Evolutionary conservation across 2,113 vertebrate species (phyloP).

Genomic region (Colossoma macropomum): DNA sequence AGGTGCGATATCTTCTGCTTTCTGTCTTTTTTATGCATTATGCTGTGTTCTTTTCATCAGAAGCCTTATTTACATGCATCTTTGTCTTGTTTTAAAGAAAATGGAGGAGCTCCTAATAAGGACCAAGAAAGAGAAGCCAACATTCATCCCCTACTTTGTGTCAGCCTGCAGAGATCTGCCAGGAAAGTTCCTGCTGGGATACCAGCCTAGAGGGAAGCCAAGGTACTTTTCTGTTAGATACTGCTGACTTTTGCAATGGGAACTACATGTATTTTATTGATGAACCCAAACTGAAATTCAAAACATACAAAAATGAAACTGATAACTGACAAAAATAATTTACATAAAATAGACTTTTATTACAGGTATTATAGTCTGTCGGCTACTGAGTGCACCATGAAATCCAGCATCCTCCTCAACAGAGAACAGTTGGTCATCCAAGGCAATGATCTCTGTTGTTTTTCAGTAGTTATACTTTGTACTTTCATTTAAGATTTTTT

Average conservation of each 20-base stretch:
- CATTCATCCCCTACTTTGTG: slow-evolving; percentile 96
- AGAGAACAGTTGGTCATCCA: no score
- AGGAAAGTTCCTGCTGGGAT: slow-evolving; percentile 96
- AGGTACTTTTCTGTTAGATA: slow-evolving; percentile 74
- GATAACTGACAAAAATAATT: background rate
- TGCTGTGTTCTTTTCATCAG: background rate
- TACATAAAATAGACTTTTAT: no score
- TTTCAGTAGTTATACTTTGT: no score
- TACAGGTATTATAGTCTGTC: no score
- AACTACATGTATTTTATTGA: no score
- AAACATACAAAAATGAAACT: no score
- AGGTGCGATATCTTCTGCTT: slow-evolving; percentile 72
- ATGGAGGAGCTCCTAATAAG: slow-evolving; percentile 93
- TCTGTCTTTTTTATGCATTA: background rate
- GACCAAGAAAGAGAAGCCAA: slow-evolving; percentile 95
- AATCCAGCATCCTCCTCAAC: no score
- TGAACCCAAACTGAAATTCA: no score
- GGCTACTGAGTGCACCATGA: no score
- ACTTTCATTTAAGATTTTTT: no score
- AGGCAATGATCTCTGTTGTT: no score
- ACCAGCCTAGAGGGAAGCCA: slow-evolving; percentile 96
- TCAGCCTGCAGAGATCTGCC: slow-evolving; percentile 95
- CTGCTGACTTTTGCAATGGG: background rate
- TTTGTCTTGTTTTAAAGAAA: slow-evolving; percentile 80
- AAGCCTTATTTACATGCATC: background rate